These are phyloP conservation scores for Helicoverpa assulta DNA, from an alignment of 2,888 invertebrate genomes.

Conservation along the genomic window DNA sequence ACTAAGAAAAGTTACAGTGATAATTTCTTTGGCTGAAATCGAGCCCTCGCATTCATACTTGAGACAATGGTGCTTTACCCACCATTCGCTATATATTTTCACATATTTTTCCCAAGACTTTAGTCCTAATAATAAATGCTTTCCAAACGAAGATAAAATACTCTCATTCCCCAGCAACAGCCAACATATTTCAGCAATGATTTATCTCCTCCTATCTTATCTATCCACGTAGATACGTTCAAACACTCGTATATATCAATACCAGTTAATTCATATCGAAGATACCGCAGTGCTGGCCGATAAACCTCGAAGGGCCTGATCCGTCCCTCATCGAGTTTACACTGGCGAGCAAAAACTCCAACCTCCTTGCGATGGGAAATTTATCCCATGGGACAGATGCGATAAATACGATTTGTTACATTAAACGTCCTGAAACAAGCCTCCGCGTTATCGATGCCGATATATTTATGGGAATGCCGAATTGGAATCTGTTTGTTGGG, in stretches of 20 bases:
- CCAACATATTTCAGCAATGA: background rate
- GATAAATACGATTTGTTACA: slow-evolving; percentile 43
- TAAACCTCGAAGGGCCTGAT: slow-evolving; percentile 37
- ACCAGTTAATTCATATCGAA: slow-evolving; percentile 32
- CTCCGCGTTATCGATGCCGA: background rate
- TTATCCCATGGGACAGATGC: slow-evolving; percentile 47
- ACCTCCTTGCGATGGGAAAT: slow-evolving; percentile 32
- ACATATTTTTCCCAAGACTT: background rate
- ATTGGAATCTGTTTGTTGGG: background rate
- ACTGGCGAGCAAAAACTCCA: slow-evolving; percentile 43
- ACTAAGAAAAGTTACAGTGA: too few relatives aligned
- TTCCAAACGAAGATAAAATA: too few relatives aligned
- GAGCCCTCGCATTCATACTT: too few relatives aligned
- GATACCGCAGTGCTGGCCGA: slow-evolving; percentile 33
- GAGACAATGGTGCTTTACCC: too few relatives aligned
- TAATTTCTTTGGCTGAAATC: too few relatives aligned
- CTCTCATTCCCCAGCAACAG: background rate
- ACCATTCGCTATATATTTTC: too few relatives aligned
- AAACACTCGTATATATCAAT: slow-evolving; percentile 33
- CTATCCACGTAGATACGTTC: slow-evolving; percentile 9
- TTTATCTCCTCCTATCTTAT: slow-evolving; percentile 29
- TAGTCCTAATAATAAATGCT: background rate
- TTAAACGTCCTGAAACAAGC: slow-evolving; percentile 17
- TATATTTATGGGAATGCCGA: background rate
- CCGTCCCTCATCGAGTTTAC: slow-evolving; percentile 45